Base-by-base conservation (phyloP, 2,888 invertebrate genomes). In the Leptinotarsa juncta region DNA sequence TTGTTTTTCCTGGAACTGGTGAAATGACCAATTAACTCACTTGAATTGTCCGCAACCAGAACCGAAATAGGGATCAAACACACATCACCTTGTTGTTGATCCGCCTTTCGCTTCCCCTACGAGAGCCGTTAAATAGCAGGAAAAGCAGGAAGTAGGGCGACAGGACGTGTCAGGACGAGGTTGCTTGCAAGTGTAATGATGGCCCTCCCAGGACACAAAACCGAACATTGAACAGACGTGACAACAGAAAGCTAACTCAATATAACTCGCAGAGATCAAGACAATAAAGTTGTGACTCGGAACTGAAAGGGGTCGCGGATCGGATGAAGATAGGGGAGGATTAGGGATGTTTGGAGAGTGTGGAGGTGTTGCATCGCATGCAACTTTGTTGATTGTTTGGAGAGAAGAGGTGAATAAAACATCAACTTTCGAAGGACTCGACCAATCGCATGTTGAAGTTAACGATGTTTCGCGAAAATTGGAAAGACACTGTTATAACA, bases 171-270 rank as follows among this genome's bases (percentile, higher is more conserved):
- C 77, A 73, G 71, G 77, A 73, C 71, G 70, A 65, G 73, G 75
- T 73, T 67, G 73, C 70, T 71, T 74, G 76, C 76, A 70, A 72
- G 71, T 73, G 70, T 78, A 78, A 78, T 73, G 74, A 78, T 75
- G 73, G 68, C 73, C 72, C 78, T 75, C 76, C 71, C 68, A 76
- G 78, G 78, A 78, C 76, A 76, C 74, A 49, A 71, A 75, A 76
- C 74, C 72, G 71, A 76, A 75, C 73, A 60, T 68, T 67, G 70
- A 76, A 57, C 48, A 74, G 71, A 78, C 76, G 76, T 78, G 78
- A 75, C 73, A 74, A 74, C 71, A 55, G 57, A 72, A 65, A 66
- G 73, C 76, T 74, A 74, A 78, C 76, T 72, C 76, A 74, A 76
- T 76, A 67, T 72, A 67, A 70, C 72, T 70, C 60, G 70, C 62